phyloP scores from a whole-genome alignment of 2,888 invertebrate genomes.

The Troilus luridus region DNA sequence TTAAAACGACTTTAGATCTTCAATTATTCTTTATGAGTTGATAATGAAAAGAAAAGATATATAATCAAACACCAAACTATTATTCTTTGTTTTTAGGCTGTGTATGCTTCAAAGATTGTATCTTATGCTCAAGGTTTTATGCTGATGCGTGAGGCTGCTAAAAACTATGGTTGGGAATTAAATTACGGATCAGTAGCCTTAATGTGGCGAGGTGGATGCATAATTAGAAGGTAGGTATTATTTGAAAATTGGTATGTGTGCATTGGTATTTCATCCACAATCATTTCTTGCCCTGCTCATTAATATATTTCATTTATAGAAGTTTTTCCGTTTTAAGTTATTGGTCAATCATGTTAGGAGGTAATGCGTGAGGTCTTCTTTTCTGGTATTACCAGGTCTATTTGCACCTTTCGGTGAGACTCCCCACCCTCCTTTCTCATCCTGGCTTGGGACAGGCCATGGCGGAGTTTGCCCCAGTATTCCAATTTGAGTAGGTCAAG shows the following conservation, averaged over 20 bases:
- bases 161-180: slow-evolving; percentile 91
- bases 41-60: neutral
- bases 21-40: neutral
- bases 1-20: no score
- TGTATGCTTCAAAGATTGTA: slow-evolving; percentile 98
- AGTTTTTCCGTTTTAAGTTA: no score
- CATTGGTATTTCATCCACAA: neutral
- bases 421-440: no score
- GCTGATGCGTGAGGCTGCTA: slow-evolving; percentile 93
- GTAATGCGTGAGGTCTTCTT: no score
- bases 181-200: slow-evolving; percentile 98
- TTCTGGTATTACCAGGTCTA: no score
- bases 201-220: slow-evolving; percentile 99
- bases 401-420: no score
- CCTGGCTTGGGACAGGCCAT: no score
- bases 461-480: no score
- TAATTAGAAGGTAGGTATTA: slow-evolving; percentile 84
- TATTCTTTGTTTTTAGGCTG: slow-evolving; percentile 74
- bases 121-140: slow-evolving; percentile 99
- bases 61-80: neutral
- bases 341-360: no score
- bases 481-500: no score
- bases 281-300: no score
- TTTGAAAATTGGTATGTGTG: neutral
- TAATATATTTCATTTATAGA: no score